Evolutionary conservation across 2,797 vertebrate species (phyloP), one percentile per base, ranked within the genome.

Genomic region (Macropodus opercularis): DNA sequence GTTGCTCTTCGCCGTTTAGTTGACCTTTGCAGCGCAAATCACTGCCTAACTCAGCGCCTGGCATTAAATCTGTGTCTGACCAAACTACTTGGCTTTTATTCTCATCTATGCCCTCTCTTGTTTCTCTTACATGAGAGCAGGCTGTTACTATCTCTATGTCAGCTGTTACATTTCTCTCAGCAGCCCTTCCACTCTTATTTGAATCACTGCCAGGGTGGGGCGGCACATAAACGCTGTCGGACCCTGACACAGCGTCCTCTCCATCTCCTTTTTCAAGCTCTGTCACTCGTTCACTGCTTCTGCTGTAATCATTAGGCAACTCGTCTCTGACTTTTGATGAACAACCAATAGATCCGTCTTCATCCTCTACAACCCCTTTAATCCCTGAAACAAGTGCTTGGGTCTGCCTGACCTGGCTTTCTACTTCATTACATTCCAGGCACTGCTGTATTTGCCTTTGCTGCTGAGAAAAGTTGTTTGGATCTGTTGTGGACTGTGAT

Each of bases 401-500:
- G 44, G 22, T 49, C 63, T 35, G 47, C 5, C 34, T 65, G 23
- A 32, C 44, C 43, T 72, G 46, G 66, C 38, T 29, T 11, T 85
- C 61, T 40, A 63, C 29, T 62, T 23, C 72, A 81, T 50, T 82
- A 56, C 66, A 69, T 75, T 40, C 61, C 29, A 70, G 69, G 64
- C 22, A 12, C 56, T 59, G 70, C 21, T 84, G 75, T 57, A 66
- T 56, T 68, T 63, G 53, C 75, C 81, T 58, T 68, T 68, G 80
- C 83, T 78, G 85, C 72, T 67, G 74, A 75, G 65, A 68, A 79
- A 85, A 87, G 87, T 63, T 44, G 62, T 81, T 84, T 80, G 77
- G 63, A 75, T 77, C 61, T 44, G 12, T 23, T 46, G 39, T 44
- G 26, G 49, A 36, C 38, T 57, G 51, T 14, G 75, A 88, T 72